Base-by-base conservation (phyloP, 2,888 invertebrate genomes). In the Artemia sinica region DNA sequence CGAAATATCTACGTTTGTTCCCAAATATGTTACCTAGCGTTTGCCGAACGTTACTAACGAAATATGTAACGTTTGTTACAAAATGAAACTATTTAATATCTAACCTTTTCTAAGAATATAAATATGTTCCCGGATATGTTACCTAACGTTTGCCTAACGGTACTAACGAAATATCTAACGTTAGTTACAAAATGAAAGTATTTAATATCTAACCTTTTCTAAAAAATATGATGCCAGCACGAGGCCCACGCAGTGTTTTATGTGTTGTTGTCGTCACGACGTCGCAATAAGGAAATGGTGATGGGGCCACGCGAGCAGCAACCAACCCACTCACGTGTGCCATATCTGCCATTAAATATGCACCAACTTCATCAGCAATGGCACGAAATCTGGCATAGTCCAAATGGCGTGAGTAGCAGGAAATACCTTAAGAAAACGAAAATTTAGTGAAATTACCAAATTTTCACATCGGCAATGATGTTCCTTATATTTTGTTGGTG, bases 261-360 rank as follows among this genome's bases (percentile, higher is more conserved):
- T 84, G 83, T 8, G 83, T 84, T 28, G 84, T 83, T 2, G 83
- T 82, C 18, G 83, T 83, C 41, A 84, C 84, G 72, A 84, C 76
- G 75, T 84, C 83, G 71, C 80, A 78, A 74, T 79, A 77, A 74
- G 81, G 79, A 75, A 83, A 83, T 11, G 83, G 82, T 72, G 78
- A 77, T 2, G 84, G 83, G 63, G 81, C 80, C 58, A 82, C 75
- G 72, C 79, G 78, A 70, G 82, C 79, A 71, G 83, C 80, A 71
- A 83, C 80, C 51, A 84, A 75, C 66, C 84, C 84, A 73, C 82
- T 81, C 66, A 84, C 81, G 75, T 84, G 83, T 50, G 84, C 83
- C 83, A 84, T 84, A 75, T 84, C 84, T 52, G 82, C 80, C 78
- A 84, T 75, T 69, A 84, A 74, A 69, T 78, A 77, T 2, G 84